These are phyloP conservation scores for Aurelia sp. DNA, from an alignment of 30 jellyfish, hydroid and myxozoan genomes.

Conservation along the genomic window DNA sequence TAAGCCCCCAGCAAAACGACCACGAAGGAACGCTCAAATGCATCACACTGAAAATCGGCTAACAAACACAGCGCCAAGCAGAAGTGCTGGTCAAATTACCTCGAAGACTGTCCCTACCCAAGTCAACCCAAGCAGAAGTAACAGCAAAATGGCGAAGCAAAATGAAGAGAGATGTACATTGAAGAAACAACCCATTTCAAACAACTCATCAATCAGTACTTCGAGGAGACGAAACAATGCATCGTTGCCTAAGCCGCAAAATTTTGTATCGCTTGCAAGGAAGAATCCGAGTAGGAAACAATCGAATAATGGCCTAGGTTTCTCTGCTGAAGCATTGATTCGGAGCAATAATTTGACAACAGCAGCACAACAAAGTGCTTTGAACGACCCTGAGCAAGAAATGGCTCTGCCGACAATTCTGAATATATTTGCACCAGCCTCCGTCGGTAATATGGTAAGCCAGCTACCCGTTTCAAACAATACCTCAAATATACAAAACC, in stretches of 20 bases:
- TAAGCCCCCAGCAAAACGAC: not conserved
- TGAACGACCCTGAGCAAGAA: slow-evolving; percentile 47
- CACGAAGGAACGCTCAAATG: not conserved
- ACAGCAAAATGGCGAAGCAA: not conserved
- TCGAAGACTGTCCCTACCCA: not conserved
- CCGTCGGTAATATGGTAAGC: slow-evolving; percentile 69
- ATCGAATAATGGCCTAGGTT: slow-evolving; percentile 32
- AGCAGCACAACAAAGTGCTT: slow-evolving; percentile 4
- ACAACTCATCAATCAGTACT: slow-evolving; percentile 3
- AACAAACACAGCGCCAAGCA: not conserved
- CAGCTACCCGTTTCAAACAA: slow-evolving; percentile 40
- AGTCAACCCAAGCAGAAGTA: not conserved
- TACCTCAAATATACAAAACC: slow-evolving; percentile 8
- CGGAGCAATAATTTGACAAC: slow-evolving; percentile 22
- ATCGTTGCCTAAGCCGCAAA: slow-evolving; percentile 60
- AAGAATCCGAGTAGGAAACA: slow-evolving; percentile 7
- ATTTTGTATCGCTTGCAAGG: slow-evolving; percentile 57
- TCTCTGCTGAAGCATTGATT: slow-evolving; percentile 61
- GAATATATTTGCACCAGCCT: slow-evolving; percentile 95
- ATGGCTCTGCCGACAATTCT: slow-evolving; percentile 84
- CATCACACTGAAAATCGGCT: not conserved
- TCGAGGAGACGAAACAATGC: not conserved
- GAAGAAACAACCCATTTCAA: not conserved
- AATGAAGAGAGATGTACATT: slow-evolving; percentile 14
- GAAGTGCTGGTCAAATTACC: not conserved